phyloP scores from a whole-genome alignment of 2,113 vertebrate genomes.

The Pteropus alecto region DNA sequence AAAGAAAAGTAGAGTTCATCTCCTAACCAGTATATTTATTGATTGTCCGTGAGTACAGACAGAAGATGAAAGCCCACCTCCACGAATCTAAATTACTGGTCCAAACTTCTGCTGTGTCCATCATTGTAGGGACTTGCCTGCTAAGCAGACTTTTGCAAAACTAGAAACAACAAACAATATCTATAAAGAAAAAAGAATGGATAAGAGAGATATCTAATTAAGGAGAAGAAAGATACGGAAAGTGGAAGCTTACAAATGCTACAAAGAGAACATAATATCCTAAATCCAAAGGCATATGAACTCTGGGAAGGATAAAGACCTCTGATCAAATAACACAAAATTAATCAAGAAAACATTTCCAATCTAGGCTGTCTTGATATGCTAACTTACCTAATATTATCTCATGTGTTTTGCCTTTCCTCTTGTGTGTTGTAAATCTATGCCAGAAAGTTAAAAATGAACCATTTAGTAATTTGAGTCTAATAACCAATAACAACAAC shows the following conservation, averaged over 20 bases:
- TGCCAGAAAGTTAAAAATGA: not conserved
- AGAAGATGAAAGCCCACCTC: conserved; percentile 61
- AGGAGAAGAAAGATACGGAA: not conserved
- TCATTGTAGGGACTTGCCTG: conserved; percentile 59
- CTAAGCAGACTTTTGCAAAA: conserved; percentile 57
- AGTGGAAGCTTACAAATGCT: not conserved
- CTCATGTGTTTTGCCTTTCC: not conserved
- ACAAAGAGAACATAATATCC: not conserved
- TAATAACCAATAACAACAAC: not conserved
- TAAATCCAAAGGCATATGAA: not conserved
- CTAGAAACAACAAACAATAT: conserved; percentile 42
- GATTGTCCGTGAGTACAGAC: not conserved
- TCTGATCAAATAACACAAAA: not conserved
- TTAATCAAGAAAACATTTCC: not conserved
- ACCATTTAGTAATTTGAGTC: not conserved
- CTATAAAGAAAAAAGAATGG: conserved; percentile 38
- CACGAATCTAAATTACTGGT: conserved; percentile 22
- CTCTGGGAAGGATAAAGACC: not conserved
- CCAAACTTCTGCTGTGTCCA: conserved; percentile 52
- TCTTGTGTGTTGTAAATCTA: not conserved
- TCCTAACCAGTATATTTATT: conserved; percentile 18
- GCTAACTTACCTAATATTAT: not conserved
- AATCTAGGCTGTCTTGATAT: not conserved
- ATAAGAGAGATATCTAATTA: not conserved
- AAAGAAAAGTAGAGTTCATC: not conserved